Evolutionary conservation across 2,113 vertebrate genomes (phyloP), one percentile per base, ranked within the genome.

Genomic region (Smithornis capensis): DNA sequence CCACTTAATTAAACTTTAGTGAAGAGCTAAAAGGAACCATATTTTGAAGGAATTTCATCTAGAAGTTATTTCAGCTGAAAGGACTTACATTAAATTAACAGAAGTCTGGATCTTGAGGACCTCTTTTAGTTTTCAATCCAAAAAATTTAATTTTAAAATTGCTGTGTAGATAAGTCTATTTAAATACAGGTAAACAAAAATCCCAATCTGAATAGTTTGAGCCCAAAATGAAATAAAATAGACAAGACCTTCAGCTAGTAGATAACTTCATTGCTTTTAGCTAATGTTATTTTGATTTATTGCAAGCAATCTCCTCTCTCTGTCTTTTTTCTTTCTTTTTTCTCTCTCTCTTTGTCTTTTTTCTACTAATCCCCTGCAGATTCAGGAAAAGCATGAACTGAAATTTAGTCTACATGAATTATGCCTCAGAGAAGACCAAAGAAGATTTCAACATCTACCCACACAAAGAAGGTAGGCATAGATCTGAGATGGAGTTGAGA

Each of bases 21-120:
- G 25, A 82, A 67, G 38, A 87, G 37, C n/a, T 62, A 35, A 92
- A 91, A 75, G 57, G 33, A 92, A 80, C 27, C 33, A 22, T 60
- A 84, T 69, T 59, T 79, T 62, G 45, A 79, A 89, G 57, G 3
- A 1, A 73, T 87, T 91, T 96, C 22, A 91, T 83, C 70, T 95
- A 73, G 91, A 91, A 80, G 28, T 29, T 11, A 82, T 89, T 91
- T 96, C 19, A 89, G 85, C 70, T 91, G 68, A 94, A 91, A 80
- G 27, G 73, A 57, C 55, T 85, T 78, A 71, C 5, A 92, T 64
- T 82, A 76, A 68, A 87, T 71, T 64, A 23, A 12, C 4, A 37
- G 59, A 90, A 87, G 22, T 10, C 60, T 1, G 2, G 16, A 57
- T 53, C 57, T 89, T 47, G 57, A 85, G 27, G 31, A 75, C 53